Percentiles rank a stretch among this genome's conserved stretches.
Evolutionary conservation across 2,113 vertebrate species (phyloP).

Genomic region (Atlantisia rogersi): DNA sequence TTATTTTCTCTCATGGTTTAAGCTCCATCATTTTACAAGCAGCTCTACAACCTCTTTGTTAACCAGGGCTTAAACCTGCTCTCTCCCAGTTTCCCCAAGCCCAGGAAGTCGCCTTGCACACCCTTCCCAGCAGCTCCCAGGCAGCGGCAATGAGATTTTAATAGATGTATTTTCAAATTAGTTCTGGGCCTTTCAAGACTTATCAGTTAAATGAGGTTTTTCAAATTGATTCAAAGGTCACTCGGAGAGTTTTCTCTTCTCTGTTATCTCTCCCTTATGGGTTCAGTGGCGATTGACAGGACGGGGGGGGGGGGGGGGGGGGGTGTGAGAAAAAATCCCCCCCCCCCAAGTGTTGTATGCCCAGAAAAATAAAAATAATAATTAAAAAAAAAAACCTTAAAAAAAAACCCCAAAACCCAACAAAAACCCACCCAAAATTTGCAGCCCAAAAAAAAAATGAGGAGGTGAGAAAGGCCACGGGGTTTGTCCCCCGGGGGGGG

Average conservation of each 20-base stretch:
- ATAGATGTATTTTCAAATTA: slow-evolving; percentile 77
- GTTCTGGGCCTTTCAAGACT: slow-evolving; percentile 77
- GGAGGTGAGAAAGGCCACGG: not conserved
- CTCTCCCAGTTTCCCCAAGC: slow-evolving; percentile 7
- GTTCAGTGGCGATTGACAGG: slow-evolving; percentile 44
- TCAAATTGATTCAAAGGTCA: slow-evolving; percentile 75
- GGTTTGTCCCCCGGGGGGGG: too few relatives aligned
- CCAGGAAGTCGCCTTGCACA: slow-evolving; percentile 37
- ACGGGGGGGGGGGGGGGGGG: not conserved
- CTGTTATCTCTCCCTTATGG: slow-evolving; percentile 64
- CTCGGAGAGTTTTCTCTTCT: slow-evolving; percentile 48
- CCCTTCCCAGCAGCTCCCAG: slow-evolving; percentile 12
- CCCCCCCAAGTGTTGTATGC: not conserved
- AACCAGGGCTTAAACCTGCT: slow-evolving; percentile 30
- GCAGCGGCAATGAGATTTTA: slow-evolving; percentile 75
- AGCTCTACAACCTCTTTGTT: slow-evolving; percentile 48
- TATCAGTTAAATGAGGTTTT: slow-evolving; percentile 76
- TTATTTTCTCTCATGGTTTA: not conserved
- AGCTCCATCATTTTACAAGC: not conserved
- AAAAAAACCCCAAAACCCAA: not conserved
- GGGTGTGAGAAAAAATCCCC: not conserved
- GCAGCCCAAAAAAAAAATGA: not conserved
- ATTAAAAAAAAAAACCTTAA: too few relatives aligned
- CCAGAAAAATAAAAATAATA: not conserved
- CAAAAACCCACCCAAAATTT: not conserved